Evolutionary conservation across 2,888 invertebrate species (phyloP).

Genomic region (Drosophila nr. perissopoda): DNA sequence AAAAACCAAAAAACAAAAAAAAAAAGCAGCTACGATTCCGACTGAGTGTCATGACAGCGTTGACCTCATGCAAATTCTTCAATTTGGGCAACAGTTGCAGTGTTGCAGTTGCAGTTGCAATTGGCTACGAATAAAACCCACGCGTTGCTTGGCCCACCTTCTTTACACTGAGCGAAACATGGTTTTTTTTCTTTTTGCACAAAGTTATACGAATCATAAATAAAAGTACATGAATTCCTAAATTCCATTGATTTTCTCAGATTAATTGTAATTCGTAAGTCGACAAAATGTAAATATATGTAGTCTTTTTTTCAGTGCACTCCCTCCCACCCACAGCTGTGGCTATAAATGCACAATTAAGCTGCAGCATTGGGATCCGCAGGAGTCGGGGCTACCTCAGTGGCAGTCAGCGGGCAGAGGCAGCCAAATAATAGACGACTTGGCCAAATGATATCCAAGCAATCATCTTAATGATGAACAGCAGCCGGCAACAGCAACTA

Average conservation of each 20-base stretch:
- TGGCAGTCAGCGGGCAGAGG: conserved; percentile 20
- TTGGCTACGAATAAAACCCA: conserved; percentile 21
- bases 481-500: conserved; percentile 13
- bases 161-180: not conserved
- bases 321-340: conserved; percentile 18
- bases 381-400: conserved; percentile 25
- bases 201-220: not conserved
- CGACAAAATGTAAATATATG: not conserved
- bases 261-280: not conserved
- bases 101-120: conserved; percentile 40
- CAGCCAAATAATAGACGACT: conserved; percentile 46
- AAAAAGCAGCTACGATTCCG: conserved; percentile 30
- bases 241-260: not conserved
- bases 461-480: conserved; percentile 56
- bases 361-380: conserved; percentile 15
- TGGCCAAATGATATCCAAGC: conserved; percentile 46
- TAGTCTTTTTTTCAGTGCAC: not conserved
- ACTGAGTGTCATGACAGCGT: conserved; percentile 70
- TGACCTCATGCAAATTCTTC: conserved; percentile 66
- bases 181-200: not conserved
- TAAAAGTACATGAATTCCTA: not conserved
- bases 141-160: conserved; percentile 4
- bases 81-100: conserved; percentile 50
- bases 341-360: conserved; percentile 44
- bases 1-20: conserved; percentile 2